Conservation (phyloP, 1,140 invertebrate genomes). For the Diorhabda sublineata region DNA sequence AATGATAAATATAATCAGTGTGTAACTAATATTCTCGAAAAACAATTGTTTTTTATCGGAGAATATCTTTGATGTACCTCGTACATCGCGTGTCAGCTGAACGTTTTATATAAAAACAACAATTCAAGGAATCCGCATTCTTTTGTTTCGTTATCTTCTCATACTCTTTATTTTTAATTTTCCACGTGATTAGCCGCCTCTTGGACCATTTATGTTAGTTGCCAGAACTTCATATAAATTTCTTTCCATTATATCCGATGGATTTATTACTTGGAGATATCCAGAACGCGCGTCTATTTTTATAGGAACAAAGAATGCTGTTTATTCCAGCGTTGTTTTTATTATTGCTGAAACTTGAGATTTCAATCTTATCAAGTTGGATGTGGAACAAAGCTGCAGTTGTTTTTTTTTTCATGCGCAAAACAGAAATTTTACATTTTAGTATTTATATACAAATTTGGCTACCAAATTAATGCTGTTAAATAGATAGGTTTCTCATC, state of each 20-base stretch:
- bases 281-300: slow-evolving; percentile 7
- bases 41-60: too few relatives aligned
- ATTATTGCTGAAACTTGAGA: slow-evolving; percentile 10
- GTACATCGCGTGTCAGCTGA: not conserved
- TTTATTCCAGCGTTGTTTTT: slow-evolving; percentile 11
- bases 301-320: slow-evolving; percentile 11
- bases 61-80: too few relatives aligned
- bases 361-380: slow-evolving; percentile 16
- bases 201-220: slow-evolving; percentile 8
- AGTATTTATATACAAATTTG: too few relatives aligned
- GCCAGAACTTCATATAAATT: slow-evolving; percentile 15
- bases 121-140: slow-evolving; percentile 3
- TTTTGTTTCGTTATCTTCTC: slow-evolving; percentile 1
- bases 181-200: slow-evolving; percentile 16
- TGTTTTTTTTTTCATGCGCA: not conserved
- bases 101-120: slow-evolving; percentile 3
- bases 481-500: too few relatives aligned
- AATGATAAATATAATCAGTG: too few relatives aligned
- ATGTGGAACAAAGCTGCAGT: not conserved
- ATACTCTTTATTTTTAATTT: slow-evolving; percentile 15
- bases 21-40: too few relatives aligned
- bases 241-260: slow-evolving; percentile 20
- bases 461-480: too few relatives aligned
- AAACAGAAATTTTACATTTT: too few relatives aligned
- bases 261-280: slow-evolving; percentile 18